Base-by-base conservation (phyloP, 1,140 invertebrate species). In the Drosophila athabasca region DNA sequence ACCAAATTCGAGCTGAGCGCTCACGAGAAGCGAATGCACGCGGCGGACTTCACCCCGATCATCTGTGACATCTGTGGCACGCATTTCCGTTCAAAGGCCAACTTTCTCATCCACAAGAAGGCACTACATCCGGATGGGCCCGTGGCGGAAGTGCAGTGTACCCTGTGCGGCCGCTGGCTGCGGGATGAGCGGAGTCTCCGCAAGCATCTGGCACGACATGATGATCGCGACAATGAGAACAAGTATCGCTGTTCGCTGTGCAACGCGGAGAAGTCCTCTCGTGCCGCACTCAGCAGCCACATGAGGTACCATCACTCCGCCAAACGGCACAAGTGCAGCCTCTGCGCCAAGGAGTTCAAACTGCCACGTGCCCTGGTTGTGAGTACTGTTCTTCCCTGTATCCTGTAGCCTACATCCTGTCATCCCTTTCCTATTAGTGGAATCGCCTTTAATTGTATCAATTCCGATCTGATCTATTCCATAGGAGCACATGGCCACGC, bases 321-420 rank as follows among this genome's bases (percentile, higher is more conserved):
- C 59, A 90, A 85, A 64, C 73, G 76, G 24, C 88, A 89, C 66
- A 68, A 70, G 8, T 91, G 90, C 53, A 88, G 67, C 2, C 45
- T 91, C n/a, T 91, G 90, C 46, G 74, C 66, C 26, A 91, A 91
- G 64, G 87, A 90, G 41, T 91, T 91, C 8, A 91, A 90, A 24
- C 49, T 87, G 22, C 67, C 88, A 0, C 55, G 83, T 2, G 70
- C 76, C 0, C n/a, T 89, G 2, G 74, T 77, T 1, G 87, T 90
- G 45, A 87, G 68, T 69, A 62, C 0, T 15, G 2, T 11, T 11
- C 13, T 15, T 5, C 5, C 13, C 4, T 11, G 24, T 24, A 24
- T 43, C n/a, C 22, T 11, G 31, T n/a, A 24, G 0, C 5, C n/a
- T n/a, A 6, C 11, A 3, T 13, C 7, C 3, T 15, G 2, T 9